Percentiles rank a stretch among this genome's conserved stretches.
Conservation (phyloP, 2,113 vertebrate species). For the Tylochromis polylepis region DNA sequence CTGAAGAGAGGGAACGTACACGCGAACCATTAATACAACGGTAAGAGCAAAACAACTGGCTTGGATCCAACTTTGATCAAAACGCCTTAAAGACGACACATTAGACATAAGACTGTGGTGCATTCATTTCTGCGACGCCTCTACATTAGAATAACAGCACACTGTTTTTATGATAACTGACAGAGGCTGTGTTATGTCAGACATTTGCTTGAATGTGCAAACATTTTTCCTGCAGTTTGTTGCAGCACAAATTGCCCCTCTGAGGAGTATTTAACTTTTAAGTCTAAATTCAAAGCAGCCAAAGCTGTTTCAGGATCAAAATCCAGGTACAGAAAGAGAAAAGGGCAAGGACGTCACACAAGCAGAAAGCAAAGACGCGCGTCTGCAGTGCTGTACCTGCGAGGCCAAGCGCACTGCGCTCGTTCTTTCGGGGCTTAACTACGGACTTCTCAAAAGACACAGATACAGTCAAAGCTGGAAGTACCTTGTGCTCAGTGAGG, state of each 20-base stretch:
- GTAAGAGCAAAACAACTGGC: too few species aligned
- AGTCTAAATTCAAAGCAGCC: conserved; percentile 24
- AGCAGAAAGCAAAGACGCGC: neutral
- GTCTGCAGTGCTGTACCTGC: neutral
- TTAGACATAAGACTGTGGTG: rapidly evolving
- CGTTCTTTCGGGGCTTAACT: neutral
- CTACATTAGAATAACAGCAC: neutral
- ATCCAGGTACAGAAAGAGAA: neutral
- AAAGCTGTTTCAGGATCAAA: conserved; percentile 12
- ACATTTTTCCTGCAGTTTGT: neutral
- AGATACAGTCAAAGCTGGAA: neutral
- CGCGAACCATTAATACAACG: neutral
- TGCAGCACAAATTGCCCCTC: conserved; percentile 33
- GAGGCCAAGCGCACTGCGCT: neutral
- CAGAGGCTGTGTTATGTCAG: neutral
- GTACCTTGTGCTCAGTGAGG: conserved; percentile 94
- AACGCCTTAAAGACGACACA: neutral
- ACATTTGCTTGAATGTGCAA: neutral
- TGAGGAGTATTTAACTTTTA: conserved; percentile 13
- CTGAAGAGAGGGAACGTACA: neutral
- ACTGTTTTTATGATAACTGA: neutral
- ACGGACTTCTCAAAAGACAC: neutral
- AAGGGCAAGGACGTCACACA: neutral
- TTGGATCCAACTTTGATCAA: neutral
- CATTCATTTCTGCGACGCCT: neutral